These are phyloP conservation scores for Sarcoramphus papa DNA, from an alignment of 2,797 vertebrate species.

Conservation along the genomic window DNA sequence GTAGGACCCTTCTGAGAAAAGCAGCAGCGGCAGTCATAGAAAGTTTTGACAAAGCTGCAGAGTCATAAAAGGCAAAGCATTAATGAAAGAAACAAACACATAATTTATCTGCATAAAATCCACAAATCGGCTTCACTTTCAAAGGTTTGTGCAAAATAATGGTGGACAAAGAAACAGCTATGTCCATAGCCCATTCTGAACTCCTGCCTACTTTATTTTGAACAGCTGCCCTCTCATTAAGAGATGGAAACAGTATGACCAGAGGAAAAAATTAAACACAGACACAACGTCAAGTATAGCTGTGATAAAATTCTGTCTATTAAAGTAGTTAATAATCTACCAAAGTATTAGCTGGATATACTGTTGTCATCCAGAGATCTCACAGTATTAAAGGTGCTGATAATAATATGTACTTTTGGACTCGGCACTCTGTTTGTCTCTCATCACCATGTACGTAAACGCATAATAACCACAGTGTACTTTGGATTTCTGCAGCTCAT, in stretches of 20 bases:
- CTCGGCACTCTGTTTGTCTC: background rate
- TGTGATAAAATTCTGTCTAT: background rate
- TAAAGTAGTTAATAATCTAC: slow-evolving; percentile 41
- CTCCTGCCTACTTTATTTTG: background rate
- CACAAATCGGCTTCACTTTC: background rate
- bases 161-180: background rate
- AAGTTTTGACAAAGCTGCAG: background rate
- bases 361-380: background rate
- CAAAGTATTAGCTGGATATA: background rate
- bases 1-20: background rate
- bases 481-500: slow-evolving; percentile 8
- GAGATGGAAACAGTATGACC: background rate
- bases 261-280: background rate
- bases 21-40: background rate
- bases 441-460: background rate
- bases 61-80: background rate
- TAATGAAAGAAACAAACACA: background rate
- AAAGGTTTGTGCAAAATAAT: background rate
- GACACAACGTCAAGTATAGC: background rate
- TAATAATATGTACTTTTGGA: background rate
- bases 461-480: background rate
- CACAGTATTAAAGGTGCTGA: background rate
- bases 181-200: background rate
- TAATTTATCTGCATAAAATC: background rate
- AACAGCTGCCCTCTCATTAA: background rate